Evolutionary conservation across 2,113 vertebrate species (phyloP).

Genomic region (Trachemys scripta): DNA sequence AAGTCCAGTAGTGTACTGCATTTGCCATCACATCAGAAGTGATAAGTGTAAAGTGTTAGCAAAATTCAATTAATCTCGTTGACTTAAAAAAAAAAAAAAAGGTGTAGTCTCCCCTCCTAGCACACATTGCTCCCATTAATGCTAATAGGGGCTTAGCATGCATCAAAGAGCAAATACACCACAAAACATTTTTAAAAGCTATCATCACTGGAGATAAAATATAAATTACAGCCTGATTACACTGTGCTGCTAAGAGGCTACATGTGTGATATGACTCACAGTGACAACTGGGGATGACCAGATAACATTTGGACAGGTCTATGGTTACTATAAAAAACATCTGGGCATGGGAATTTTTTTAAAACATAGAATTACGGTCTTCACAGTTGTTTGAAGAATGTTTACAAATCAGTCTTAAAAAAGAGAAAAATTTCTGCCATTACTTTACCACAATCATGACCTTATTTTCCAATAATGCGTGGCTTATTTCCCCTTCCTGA

Average conservation of each 20-base stretch:
- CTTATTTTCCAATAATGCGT: conserved; percentile 76
- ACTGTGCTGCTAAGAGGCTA: not conserved
- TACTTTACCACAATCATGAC: conserved; percentile 73
- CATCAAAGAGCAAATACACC: conserved; percentile 65
- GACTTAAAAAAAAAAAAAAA: not conserved
- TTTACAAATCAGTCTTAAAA: conserved; percentile 73
- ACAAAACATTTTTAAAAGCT: conserved; percentile 66
- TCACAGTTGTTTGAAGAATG: conserved; percentile 69
- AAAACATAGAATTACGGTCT: conserved; percentile 34
- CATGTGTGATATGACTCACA: not conserved
- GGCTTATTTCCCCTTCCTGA: conserved; percentile 76
- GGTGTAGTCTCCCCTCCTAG: not conserved
- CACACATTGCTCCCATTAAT: conserved; percentile 60
- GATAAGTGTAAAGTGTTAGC: not conserved
- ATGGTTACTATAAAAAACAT: conserved; percentile 23
- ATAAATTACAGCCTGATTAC: conserved; percentile 63
- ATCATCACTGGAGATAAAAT: conserved; percentile 67
- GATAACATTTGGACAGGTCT: conserved; percentile 44
- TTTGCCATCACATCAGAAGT: not conserved
- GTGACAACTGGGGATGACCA: conserved; percentile 40
- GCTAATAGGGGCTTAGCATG: conserved; percentile 57
- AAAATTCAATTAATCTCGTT: not conserved
- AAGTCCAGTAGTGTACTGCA: not conserved
- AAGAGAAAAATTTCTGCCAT: conserved; percentile 65
- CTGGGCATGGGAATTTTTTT: not conserved